Base-by-base conservation (phyloP, 2,888 invertebrate genomes). In the Clistopyga incitator region DNA sequence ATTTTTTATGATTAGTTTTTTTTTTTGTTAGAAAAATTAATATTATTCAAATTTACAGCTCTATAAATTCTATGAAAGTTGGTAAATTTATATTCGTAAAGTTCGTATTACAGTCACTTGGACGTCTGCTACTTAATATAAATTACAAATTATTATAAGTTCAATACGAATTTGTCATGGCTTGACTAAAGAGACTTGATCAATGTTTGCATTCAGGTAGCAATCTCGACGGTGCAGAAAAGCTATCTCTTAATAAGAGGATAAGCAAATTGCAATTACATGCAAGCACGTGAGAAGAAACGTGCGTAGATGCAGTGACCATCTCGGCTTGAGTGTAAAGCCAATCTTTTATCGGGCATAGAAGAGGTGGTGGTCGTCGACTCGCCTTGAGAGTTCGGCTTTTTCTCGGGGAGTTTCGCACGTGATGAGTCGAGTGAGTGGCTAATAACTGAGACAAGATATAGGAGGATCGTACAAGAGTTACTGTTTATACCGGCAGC, bases 391-490 rank as follows among this genome's bases (percentile, higher is more conserved):
- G 42, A 71, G 23, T 56, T 42, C 11, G n/a, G 50, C 18, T 45
- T 50, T 56, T 52, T 42, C 47, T 72, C 23, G 42, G 0, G n/a
- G 15, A 13, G n/a, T 65, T 65, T 72, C 56, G 68, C 68, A 80
- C 29, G 45, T 23, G 42, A 80, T 61, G 47, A 13, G 38, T 42
- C 76, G 52, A 61, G 38, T 38, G 29, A 68, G 38, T 59, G 59
- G 67, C 54, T 50, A 67, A 54, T 74, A 74, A 74, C 65, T 38
- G 50, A 11, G 20, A 72, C 59, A 56, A 74, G 61, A 18, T n/a
- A 18, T 70, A 15, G 59, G 34, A 47, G 23, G 34, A 71, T 64
- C 47, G 61, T 20, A 38, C 50, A 45, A 65, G 78, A 78, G 52
- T 64, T 47, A 29, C 61, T 64, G 71, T 29, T 64, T 72, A 23